phyloP scores from a whole-genome alignment of 2,888 invertebrate species.

The Eupithecia subfuscata region DNA sequence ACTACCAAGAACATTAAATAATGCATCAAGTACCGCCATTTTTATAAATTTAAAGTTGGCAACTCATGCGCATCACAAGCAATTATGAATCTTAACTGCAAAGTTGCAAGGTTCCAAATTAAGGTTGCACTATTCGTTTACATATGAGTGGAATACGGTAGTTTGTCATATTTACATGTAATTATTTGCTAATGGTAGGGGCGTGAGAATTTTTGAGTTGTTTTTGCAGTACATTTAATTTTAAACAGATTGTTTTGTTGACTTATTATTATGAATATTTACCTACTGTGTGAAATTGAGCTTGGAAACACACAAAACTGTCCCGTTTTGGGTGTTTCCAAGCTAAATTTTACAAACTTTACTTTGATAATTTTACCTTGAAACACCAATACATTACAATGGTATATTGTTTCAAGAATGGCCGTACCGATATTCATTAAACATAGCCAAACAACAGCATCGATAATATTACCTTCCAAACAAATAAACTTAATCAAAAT shows the following conservation, averaged over 20 bases:
- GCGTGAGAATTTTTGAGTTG: constrained; percentile 67
- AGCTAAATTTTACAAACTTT: no score
- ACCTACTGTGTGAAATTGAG: constrained; percentile 13
- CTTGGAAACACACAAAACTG: no score
- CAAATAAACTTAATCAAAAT: no score
- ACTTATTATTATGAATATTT: not conserved
- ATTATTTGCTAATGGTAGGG: constrained; percentile 70
- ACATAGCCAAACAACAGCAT: no score
- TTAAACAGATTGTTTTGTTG: constrained; percentile 12
- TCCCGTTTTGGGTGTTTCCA: not conserved
- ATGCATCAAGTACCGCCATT: not conserved
- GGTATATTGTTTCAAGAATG: no score
- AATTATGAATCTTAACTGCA: constrained; percentile 39
- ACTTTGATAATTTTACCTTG: no score
- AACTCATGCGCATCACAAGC: not conserved
- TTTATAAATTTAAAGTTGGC: not conserved
- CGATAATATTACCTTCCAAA: no score
- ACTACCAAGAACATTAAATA: not conserved
- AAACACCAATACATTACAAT: no score
- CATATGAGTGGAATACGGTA: constrained; percentile 75
- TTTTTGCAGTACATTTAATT: constrained; percentile 27
- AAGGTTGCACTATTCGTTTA: constrained; percentile 62
- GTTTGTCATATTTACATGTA: constrained; percentile 76
- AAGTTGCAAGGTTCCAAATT: constrained; percentile 34
- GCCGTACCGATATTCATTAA: no score